phyloP scores from a whole-genome alignment of 2,797 vertebrate species.

The Tolypeutes matacus region DNA sequence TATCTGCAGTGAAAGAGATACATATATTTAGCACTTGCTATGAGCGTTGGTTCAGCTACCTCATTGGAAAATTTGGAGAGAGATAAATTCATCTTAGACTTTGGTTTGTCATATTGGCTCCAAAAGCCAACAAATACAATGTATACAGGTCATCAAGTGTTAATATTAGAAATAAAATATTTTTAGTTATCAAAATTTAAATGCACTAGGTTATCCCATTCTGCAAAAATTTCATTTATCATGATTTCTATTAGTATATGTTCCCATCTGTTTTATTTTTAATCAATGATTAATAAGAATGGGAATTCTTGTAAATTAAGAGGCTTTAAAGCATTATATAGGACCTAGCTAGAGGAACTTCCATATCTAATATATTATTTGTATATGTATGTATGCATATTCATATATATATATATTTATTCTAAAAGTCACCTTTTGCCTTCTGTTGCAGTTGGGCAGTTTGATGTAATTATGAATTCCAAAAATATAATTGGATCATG shows the following conservation, averaged over 20 bases:
- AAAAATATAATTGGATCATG: too few species aligned
- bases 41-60: not conserved
- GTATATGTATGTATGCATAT: not conserved
- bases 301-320: not conserved
- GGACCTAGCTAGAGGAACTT: not conserved
- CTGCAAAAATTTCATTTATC: constrained; percentile 15
- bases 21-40: not conserved
- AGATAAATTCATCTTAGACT: constrained; percentile 8
- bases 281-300: not conserved
- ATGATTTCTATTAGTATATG: not conserved
- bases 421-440: not conserved
- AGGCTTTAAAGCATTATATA: not conserved
- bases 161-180: not conserved
- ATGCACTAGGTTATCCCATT: not conserved
- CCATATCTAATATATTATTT: not conserved
- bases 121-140: not conserved
- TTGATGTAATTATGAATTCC: too few species aligned
- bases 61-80: not conserved
- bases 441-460: too few species aligned
- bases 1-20: not conserved
- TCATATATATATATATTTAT: not conserved
- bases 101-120: constrained; percentile 17
- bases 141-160: not conserved
- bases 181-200: not conserved
- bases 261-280: constrained; percentile 1